Evolutionary conservation across 2,888 invertebrate genomes (phyloP).

Genomic region (Orthonevra nobilis): DNA sequence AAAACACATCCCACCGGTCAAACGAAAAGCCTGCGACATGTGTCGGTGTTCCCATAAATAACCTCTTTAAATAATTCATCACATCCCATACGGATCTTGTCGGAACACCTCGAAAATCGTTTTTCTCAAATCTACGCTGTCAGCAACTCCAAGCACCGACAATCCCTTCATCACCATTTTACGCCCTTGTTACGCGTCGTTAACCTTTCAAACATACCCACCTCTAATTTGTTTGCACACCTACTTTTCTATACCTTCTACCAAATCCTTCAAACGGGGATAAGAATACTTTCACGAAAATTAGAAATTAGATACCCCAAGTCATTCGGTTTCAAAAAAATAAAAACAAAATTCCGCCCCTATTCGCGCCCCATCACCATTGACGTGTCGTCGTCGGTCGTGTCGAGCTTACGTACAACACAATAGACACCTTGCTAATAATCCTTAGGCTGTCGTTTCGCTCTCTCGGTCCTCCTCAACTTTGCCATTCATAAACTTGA

Average conservation of each 20-base stretch:
- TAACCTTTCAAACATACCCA: not conserved
- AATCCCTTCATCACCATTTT: not conserved
- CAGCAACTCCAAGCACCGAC: not conserved
- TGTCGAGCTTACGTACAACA: not conserved
- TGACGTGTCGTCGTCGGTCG: too few relatives aligned
- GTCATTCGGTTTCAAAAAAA: not conserved
- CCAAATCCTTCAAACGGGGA: not conserved
- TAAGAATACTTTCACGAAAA: slow-evolving; percentile 3
- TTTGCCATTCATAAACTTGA: slow-evolving; percentile 4
- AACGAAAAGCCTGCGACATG: too few relatives aligned
- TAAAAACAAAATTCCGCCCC: not conserved
- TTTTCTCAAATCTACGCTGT: not conserved
- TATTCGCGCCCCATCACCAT: too few relatives aligned
- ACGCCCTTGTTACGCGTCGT: not conserved
- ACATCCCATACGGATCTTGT: too few relatives aligned
- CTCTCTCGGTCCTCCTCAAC: not conserved
- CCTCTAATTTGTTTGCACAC: not conserved
- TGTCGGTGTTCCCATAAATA: too few relatives aligned
- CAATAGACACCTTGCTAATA: too few relatives aligned
- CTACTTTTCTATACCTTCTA: too few relatives aligned
- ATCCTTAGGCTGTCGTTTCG: not conserved
- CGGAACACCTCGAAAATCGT: too few relatives aligned
- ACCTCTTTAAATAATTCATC: too few relatives aligned
- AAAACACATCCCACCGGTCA: too few relatives aligned
- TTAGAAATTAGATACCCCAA: not conserved